These are phyloP conservation scores for Bubalus kerabau DNA, from an alignment of 2,113 vertebrate genomes.

Conservation along the genomic window DNA sequence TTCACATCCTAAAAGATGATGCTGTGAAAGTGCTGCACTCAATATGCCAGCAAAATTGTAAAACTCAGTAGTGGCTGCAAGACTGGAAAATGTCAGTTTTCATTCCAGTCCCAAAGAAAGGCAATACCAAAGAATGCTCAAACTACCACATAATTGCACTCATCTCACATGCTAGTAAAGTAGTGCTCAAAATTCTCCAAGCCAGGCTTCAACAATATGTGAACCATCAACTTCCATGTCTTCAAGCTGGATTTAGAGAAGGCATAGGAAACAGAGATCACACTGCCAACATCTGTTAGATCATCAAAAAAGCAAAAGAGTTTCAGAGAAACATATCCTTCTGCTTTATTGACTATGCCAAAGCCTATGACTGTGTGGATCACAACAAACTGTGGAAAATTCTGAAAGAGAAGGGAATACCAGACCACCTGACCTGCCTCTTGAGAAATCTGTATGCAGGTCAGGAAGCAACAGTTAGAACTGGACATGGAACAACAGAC, in stretches of 20 bases:
- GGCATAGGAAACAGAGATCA: not conserved
- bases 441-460: not conserved
- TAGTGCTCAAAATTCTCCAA: not conserved
- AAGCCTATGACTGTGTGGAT: not conserved
- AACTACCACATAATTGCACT: not conserved
- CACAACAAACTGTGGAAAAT: not conserved
- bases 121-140: not conserved
- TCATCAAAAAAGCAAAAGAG: not conserved
- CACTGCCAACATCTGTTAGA: not conserved
- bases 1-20: not conserved
- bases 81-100: not conserved
- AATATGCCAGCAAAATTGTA: not conserved
- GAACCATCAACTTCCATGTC: not conserved
- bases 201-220: not conserved
- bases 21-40: not conserved
- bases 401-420: not conserved
- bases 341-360: not conserved
- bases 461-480: not conserved
- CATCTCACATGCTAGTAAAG: not conserved
- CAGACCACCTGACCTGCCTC: not conserved
- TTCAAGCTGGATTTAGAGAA: not conserved
- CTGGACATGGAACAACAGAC: fast-evolving
- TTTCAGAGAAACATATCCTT: not conserved
- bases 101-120: not conserved
- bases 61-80: not conserved